A percentile compares a stretch with the other conserved stretches of the same genome.
Conservation (phyloP, 2,797 vertebrate species). For the Poeciliopsis gracilis region DNA sequence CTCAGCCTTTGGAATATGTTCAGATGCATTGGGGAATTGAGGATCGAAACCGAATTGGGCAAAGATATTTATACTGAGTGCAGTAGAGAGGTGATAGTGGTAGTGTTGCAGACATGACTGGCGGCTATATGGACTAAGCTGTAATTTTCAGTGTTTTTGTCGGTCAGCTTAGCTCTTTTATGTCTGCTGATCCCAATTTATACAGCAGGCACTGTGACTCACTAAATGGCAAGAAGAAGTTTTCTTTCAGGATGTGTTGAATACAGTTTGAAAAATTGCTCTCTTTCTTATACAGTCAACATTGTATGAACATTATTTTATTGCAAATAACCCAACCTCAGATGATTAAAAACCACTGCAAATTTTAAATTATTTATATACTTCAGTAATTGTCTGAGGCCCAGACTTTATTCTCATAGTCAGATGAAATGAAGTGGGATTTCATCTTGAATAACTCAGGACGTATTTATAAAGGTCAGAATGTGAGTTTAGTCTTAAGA, state of each 20-base stretch:
- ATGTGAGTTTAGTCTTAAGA: slow-evolving; percentile 42
- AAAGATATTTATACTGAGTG: not conserved
- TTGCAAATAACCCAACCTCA: slow-evolving; percentile 15
- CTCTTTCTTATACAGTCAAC: slow-evolving; percentile 14
- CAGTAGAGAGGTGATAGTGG: not conserved
- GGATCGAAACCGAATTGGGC: not conserved
- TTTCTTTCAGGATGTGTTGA: slow-evolving; percentile 30
- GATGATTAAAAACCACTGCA: slow-evolving; percentile 25
- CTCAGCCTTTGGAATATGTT: not conserved
- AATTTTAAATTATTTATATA: slow-evolving; percentile 38
- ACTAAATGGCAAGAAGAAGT: slow-evolving; percentile 30
- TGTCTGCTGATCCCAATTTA: slow-evolving; percentile 66
- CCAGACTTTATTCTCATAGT: slow-evolving; percentile 40
- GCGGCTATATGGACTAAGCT: slow-evolving; percentile 32
- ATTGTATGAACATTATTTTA: slow-evolving; percentile 17
- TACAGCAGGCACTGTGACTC: slow-evolving; percentile 59
- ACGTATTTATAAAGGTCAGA: slow-evolving; percentile 42
- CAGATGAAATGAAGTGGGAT: slow-evolving; percentile 19
- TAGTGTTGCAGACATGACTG: slow-evolving; percentile 49
- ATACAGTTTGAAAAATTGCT: not conserved
- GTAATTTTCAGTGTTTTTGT: slow-evolving; percentile 39
- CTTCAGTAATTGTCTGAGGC: slow-evolving; percentile 33
- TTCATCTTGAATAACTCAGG: slow-evolving; percentile 51
- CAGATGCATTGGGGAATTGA: not conserved
- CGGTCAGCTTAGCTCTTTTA: slow-evolving; percentile 45